phyloP scores from a whole-genome alignment of 2,797 vertebrate genomes.

The Myotis planiceps region DNA sequence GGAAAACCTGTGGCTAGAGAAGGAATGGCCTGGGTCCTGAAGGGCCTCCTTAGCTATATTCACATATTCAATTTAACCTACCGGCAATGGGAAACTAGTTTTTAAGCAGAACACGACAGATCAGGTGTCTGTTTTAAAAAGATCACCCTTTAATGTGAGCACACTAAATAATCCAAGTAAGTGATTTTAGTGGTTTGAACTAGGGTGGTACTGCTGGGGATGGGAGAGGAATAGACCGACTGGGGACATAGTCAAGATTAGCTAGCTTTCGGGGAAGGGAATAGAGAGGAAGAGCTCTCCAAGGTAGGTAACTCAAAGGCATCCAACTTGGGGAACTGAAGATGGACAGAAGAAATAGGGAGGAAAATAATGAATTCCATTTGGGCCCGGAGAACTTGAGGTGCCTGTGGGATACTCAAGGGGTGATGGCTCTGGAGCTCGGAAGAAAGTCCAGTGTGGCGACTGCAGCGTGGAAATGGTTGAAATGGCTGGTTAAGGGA shows the following conservation, averaged over 20 bases:
- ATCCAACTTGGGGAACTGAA: background rate
- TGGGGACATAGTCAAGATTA: background rate
- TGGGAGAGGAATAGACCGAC: background rate
- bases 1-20: background rate
- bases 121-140: background rate
- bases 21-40: background rate
- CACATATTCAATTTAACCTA: background rate
- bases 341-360: background rate
- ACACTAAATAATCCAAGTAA: background rate
- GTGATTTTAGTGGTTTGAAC: background rate
- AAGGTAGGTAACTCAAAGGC: background rate
- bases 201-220: background rate
- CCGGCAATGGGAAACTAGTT: background rate
- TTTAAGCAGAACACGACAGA: background rate
- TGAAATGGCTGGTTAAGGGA: background rate
- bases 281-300: background rate
- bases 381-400: background rate
- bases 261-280: background rate
- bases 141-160: background rate
- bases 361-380: background rate
- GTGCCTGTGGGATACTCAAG: background rate
- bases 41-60: background rate
- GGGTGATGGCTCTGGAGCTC: background rate
- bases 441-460: background rate
- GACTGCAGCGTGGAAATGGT: background rate